Percentiles rank a stretch among this genome's conserved stretches.
Conservation (phyloP, 64 coral and sea anemone species). For the Stichodactyla helianthus region DNA sequence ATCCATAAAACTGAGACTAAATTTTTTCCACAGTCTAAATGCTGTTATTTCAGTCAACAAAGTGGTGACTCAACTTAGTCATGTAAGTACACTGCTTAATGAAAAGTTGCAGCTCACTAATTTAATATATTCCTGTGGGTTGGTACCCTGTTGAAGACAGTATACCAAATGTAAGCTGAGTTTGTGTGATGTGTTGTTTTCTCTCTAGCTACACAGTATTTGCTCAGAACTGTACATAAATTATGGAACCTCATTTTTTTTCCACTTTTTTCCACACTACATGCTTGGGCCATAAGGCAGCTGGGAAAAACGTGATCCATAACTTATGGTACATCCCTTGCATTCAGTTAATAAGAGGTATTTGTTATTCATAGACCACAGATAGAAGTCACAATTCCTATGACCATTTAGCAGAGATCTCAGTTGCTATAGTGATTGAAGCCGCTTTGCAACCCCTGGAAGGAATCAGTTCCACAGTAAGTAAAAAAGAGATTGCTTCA, state of each 20-base stretch:
- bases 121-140: no score
- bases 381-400: not conserved
- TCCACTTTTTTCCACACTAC: no score
- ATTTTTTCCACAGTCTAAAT: not conserved
- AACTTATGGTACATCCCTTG: no score
- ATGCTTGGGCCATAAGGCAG: no score
- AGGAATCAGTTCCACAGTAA: constrained; percentile 1
- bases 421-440: not conserved
- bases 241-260: no score
- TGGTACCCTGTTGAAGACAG: no score
- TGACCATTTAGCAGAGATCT: not conserved
- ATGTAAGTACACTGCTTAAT: not conserved
- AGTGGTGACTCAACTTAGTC: not conserved
- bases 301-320: no score
- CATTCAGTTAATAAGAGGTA: no score
- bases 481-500: not conserved
- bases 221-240: not conserved
- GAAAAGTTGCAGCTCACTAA: not conserved
- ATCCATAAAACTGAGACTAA: not conserved
- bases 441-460: not conserved
- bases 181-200: no score
- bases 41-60: not conserved
- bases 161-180: no score
- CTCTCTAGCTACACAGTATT: not conserved
- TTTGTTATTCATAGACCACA: not conserved